Percentiles rank a stretch among this genome's conserved stretches.
phyloP scores from a whole-genome alignment of 2,888 invertebrate genomes.

The Calliphora vomitoria region DNA sequence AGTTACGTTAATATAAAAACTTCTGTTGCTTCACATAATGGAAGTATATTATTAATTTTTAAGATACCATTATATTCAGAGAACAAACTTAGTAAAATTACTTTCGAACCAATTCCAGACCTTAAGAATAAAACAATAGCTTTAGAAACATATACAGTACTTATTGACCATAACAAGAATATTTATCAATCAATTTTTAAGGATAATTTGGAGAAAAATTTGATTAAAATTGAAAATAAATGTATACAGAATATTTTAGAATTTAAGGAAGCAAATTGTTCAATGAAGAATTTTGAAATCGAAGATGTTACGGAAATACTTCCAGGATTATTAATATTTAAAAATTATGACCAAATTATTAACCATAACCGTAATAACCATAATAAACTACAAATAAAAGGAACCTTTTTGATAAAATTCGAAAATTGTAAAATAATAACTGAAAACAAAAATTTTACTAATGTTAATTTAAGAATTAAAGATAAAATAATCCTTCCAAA shows the following conservation, averaged over 20 bases:
- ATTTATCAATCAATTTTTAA: constrained; percentile 47
- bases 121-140: constrained; percentile 44
- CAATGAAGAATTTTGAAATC: constrained; percentile 34
- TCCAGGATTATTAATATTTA: constrained; percentile 61
- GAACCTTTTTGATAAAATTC: constrained; percentile 45
- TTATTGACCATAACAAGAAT: constrained; percentile 44
- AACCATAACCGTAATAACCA: constrained; percentile 31
- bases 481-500: constrained; percentile 67
- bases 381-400: constrained; percentile 46
- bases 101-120: constrained; percentile 59
- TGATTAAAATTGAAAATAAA: constrained; percentile 28
- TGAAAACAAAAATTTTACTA: constrained; percentile 56
- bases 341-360: constrained; percentile 45
- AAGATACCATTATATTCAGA: constrained; percentile 47
- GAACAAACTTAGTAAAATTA: constrained; percentile 29
- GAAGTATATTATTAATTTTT: constrained; percentile 53
- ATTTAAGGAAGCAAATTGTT: constrained; percentile 53
- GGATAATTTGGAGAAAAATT: constrained; percentile 53
- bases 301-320: constrained; percentile 50
- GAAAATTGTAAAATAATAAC: constrained; percentile 34
- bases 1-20: constrained; percentile 64
- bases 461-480: constrained; percentile 58
- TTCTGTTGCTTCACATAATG: constrained; percentile 52
- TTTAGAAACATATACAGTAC: constrained; percentile 37
- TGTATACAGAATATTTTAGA: constrained; percentile 49